Percentiles rank a stretch among this genome's conserved stretches.
phyloP scores from a whole-genome alignment of 2,113 vertebrate genomes.

The Lepus timidus region DNA sequence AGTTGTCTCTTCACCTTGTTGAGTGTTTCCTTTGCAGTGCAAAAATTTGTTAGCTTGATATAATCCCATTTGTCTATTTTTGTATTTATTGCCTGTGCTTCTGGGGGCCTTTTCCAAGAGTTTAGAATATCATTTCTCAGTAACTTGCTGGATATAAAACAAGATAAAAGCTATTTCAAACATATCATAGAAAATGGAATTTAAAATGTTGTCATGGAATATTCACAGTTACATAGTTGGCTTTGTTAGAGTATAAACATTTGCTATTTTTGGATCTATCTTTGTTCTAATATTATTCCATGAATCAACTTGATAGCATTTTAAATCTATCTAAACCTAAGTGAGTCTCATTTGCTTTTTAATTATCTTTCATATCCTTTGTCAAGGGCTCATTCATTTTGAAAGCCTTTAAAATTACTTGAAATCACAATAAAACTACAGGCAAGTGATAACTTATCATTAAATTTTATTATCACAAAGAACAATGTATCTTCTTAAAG shows the following conservation, averaged over 20 bases:
- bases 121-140: too few species aligned
- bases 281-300: neutral
- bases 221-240: neutral
- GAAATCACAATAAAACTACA: conserved; percentile 18
- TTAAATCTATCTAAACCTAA: neutral
- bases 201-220: neutral
- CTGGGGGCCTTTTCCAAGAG: too few species aligned
- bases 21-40: too few species aligned
- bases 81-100: too few species aligned
- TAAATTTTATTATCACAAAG: conserved; percentile 44
- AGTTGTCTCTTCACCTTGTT: too few species aligned
- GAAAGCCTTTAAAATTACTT: conserved; percentile 11
- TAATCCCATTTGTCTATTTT: too few species aligned
- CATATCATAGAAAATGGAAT: neutral
- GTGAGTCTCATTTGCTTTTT: conserved; percentile 38
- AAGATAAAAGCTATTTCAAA: too few species aligned
- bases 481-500: neutral
- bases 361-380: conserved; percentile 41
- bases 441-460: conserved; percentile 19
- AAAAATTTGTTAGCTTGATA: too few species aligned
- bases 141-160: too few species aligned
- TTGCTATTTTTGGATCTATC: neutral
- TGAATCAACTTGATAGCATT: neutral
- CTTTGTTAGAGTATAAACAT: neutral
- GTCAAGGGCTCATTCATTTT: conserved; percentile 37